These are phyloP conservation scores for Macropus fuliginosus DNA, from an alignment of 2,797 vertebrate species.

Conservation along the genomic window DNA sequence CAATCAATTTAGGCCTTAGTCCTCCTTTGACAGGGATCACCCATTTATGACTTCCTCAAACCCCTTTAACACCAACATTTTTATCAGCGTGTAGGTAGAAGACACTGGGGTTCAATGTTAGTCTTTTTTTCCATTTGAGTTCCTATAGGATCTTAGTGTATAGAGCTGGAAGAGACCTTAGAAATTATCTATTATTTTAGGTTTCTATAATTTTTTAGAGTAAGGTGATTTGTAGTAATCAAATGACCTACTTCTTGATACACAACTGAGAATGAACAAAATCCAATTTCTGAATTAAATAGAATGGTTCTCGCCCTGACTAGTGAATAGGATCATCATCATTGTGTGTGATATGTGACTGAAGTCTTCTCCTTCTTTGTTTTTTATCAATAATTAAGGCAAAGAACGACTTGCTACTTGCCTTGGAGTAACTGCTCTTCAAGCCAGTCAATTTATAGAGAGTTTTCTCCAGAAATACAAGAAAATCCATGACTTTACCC, in stretches of 20 bases:
- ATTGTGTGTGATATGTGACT: neutral
- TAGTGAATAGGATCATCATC: neutral
- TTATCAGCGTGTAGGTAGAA: neutral
- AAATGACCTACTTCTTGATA: neutral
- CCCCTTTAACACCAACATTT: neutral
- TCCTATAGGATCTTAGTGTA: neutral
- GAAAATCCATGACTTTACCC: conserved; percentile 91
- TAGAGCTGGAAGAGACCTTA: neutral
- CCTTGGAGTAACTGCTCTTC: conserved; percentile 88
- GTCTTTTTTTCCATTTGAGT: neutral
- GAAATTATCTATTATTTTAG: neutral
- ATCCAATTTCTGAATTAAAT: neutral
- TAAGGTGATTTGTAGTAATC: neutral
- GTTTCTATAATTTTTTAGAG: neutral
- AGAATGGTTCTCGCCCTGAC: neutral
- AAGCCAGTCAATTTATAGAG: conserved; percentile 91
- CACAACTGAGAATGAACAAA: neutral
- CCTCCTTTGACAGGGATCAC: neutral
- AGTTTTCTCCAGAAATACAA: conserved; percentile 92
- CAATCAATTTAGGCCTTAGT: neutral
- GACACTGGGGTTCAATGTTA: neutral
- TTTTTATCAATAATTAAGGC: conserved; percentile 82
- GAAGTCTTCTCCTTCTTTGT: neutral
- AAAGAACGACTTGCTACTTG: conserved; percentile 91
- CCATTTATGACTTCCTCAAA: neutral